A percentile compares a stretch with the other conserved stretches of the same genome.
Conservation (phyloP, 2,888 invertebrate genomes). For the Synergus laeviventris region DNA sequence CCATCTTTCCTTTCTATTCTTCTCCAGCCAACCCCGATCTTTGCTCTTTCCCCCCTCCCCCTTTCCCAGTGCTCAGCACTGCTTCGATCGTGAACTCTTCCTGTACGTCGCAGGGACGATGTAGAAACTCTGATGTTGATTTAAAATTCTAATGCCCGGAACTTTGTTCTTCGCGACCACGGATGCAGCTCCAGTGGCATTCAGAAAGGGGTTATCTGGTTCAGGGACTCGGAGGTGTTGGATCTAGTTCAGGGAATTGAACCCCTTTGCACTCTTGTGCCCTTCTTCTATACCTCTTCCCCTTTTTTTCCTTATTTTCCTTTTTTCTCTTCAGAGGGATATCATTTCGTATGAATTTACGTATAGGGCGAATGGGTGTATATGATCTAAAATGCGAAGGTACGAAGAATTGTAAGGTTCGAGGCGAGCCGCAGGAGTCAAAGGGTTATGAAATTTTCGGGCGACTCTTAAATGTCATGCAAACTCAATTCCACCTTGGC, state of each 20-base stretch:
- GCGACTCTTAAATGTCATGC: conserved; percentile 66
- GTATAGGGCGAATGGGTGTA: not conserved
- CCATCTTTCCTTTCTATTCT: conserved; percentile 20
- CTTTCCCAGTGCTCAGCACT: not conserved
- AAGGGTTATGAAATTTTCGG: conserved; percentile 63
- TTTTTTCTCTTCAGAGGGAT: not conserved
- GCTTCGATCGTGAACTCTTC: not conserved
- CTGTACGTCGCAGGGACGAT: conserved; percentile 25
- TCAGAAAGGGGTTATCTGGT: conserved; percentile 24
- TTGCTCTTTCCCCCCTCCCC: not conserved
- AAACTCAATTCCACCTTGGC: conserved; percentile 63
- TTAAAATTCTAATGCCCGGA: conserved; percentile 39
- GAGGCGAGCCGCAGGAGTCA: conserved; percentile 47
- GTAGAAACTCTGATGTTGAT: conserved; percentile 32
- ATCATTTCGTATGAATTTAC: conserved; percentile 14
- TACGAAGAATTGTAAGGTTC: conserved; percentile 17
- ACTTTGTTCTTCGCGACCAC: conserved; percentile 32
- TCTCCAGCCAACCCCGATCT: not conserved
- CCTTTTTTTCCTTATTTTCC: not conserved
- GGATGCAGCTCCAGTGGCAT: conserved; percentile 31
- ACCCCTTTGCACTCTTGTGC: not conserved
- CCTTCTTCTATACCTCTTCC: not conserved
- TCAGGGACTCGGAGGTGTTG: not conserved
- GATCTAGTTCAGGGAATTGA: not conserved
- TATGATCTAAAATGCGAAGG: conserved; percentile 5